Base-by-base conservation (phyloP, 2,888 invertebrate species). In the Xestoiulus laeticollis region DNA sequence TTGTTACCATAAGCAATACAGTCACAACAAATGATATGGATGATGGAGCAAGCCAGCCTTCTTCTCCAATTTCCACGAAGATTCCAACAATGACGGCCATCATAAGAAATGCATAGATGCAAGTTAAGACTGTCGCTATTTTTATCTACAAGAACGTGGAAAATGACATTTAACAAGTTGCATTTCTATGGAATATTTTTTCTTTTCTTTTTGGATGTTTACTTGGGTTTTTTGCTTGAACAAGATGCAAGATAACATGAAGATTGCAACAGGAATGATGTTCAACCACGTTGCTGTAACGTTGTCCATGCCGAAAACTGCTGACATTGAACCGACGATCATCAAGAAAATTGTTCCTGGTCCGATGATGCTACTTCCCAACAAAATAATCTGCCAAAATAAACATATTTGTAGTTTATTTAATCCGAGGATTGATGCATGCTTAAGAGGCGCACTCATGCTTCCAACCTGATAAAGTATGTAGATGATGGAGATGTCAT, bases 321-420 rank as follows among this genome's bases (percentile, higher is more conserved):
- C 94, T 86, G 95, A 95, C 91, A 96, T 95, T 0, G 96, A 96
- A 32, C 96, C 96, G 30, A 96, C 94, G 92, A 97, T 94, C 95
- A 96, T 96, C 33, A 96, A 93, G 91, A 96, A 96, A 89, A 96
- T 96, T 0, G 96, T 96, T 26, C 96, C 96, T 0, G 97, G 96
- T 0, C 96, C 96, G 87, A 97, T 92, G 30, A 96, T 93, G 6
- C 96, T 96, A 59, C 96, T 96, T 84, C 95, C 92, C 94, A 95
- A 94, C 91, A 96, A 91, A 91, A 95, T 92, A 93, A n/a, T 91
- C 92, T 26, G 83, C 87, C 82, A 87, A 87, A 19, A 53, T 6
- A 19, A 16, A 78, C 22, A 22, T 10, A 87, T 5, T 87, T 68
- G 68, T n/a, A n/a, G n/a, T n/a, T n/a, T n/a, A n/a, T n/a, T n/a